Evolutionary conservation across 2,797 vertebrate genomes (phyloP).

Genomic region (Caiman crocodilus): DNA sequence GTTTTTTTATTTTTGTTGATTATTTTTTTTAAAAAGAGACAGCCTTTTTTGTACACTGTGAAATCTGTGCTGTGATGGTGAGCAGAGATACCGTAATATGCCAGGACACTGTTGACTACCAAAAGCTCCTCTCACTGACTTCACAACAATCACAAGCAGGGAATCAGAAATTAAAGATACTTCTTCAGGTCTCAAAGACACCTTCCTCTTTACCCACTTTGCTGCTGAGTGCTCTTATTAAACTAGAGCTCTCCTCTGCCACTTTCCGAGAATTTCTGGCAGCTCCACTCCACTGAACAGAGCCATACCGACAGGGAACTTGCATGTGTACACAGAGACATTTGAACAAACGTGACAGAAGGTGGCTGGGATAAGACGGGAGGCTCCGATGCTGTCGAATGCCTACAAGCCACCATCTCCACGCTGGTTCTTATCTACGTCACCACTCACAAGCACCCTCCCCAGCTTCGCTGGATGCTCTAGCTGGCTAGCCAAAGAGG

Average conservation of each 20-base stretch:
- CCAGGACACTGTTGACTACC: conserved; percentile 46
- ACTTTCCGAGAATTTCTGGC: conserved; percentile 18
- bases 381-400: background rate
- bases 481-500: background rate
- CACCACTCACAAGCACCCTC: background rate
- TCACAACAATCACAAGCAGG: conserved; percentile 58
- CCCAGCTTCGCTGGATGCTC: background rate
- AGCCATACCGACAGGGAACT: conserved; percentile 1
- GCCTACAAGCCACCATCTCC: background rate
- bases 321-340: conserved; percentile 5
- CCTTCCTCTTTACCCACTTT: conserved; percentile 67
- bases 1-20: background rate
- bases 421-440: background rate
- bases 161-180: conserved; percentile 33
- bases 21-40: conserved; percentile 23
- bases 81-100: conserved; percentile 43
- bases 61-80: conserved; percentile 71
- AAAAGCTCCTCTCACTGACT: conserved; percentile 52
- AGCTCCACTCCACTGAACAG: conserved; percentile 30
- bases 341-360: background rate
- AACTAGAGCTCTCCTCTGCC: conserved; percentile 37
- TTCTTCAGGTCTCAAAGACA: conserved; percentile 19
- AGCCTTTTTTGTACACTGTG: conserved; percentile 27
- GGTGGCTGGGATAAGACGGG: background rate
- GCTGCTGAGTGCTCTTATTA: conserved; percentile 76